Percentiles rank a stretch among this genome's conserved stretches.
Evolutionary conservation across 2,797 vertebrate genomes (phyloP).

Genomic region (Capromys pilorides): DNA sequence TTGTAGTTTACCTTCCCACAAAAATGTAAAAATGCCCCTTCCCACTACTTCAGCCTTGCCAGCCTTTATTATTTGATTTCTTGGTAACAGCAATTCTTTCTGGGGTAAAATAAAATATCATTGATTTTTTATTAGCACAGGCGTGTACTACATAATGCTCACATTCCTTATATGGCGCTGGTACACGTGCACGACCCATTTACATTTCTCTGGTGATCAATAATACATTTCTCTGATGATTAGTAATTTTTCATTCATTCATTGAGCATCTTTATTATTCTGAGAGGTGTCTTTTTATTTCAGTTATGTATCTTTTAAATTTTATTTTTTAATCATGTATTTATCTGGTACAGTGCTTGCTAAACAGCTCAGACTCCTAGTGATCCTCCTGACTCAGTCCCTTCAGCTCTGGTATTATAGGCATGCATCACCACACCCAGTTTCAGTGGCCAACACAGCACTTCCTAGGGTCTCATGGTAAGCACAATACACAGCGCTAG

Average conservation of each 20-base stretch:
- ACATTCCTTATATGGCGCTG: background rate
- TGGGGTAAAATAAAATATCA: background rate
- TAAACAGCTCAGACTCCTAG: too few relatives aligned
- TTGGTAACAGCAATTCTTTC: background rate
- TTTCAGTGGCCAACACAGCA: too few relatives aligned
- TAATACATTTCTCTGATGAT: background rate
- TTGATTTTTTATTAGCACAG: background rate
- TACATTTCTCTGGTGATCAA: background rate
- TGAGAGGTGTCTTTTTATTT: background rate
- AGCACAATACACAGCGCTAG: too few relatives aligned
- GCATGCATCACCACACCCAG: too few relatives aligned
- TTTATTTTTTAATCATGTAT: too few relatives aligned
- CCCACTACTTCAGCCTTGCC: background rate
- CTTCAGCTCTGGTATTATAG: too few relatives aligned
- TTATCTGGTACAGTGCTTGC: too few relatives aligned
- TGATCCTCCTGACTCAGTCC: too few relatives aligned
- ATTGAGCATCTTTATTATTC: background rate
- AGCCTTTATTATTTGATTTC: background rate
- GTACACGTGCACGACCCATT: background rate
- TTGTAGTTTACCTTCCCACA: background rate
- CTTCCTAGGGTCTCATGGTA: too few relatives aligned
- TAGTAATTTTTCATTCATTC: background rate
- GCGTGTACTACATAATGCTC: background rate
- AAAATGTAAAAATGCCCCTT: background rate
- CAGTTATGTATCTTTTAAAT: background rate